phyloP scores from a whole-genome alignment of 2,888 invertebrate genomes.

The Adelognathus sp. region DNA sequence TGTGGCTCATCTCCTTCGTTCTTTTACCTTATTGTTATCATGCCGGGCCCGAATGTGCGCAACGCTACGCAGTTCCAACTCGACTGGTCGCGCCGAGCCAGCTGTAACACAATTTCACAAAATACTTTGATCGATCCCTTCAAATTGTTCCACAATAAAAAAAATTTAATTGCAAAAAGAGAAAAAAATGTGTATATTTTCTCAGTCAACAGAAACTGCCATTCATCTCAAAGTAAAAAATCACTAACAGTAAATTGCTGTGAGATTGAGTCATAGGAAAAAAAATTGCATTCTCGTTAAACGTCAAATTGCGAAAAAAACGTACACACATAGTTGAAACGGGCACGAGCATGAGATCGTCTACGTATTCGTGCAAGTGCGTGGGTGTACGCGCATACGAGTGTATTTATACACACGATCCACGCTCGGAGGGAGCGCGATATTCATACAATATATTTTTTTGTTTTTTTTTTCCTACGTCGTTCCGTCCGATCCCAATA shows the following conservation, averaged over 20 bases:
- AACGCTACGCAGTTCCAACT: constrained; percentile 70
- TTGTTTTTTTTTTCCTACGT: constrained; percentile 9
- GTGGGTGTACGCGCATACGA: constrained; percentile 43
- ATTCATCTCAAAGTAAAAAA: too few species aligned
- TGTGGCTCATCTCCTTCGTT: constrained; percentile 87
- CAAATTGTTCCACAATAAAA: too few species aligned
- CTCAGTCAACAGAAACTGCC: too few species aligned
- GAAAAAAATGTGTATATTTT: too few species aligned
- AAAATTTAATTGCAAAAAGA: too few species aligned
- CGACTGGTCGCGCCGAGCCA: constrained; percentile 61
- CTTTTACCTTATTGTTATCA: constrained; percentile 77
- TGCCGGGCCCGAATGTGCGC: constrained; percentile 76
- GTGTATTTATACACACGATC: constrained; percentile 29
- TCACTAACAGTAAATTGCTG: too few species aligned
- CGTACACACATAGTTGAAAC: background rate
- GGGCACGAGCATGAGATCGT: background rate
- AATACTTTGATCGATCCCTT: background rate
- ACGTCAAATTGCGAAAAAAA: background rate
- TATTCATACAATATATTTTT: background rate
- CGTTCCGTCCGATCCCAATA: background rate
- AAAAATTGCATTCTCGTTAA: background rate
- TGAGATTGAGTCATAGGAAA: too few species aligned
- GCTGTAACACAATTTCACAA: constrained; percentile 55
- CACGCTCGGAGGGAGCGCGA: constrained; percentile 11
- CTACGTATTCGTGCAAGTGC: constrained; percentile 22